A percentile compares a stretch with the other conserved stretches of the same genome.
These are phyloP conservation scores for Pecten maximus DNA, from an alignment of 2,888 invertebrate genomes.

Conservation along the genomic window DNA sequence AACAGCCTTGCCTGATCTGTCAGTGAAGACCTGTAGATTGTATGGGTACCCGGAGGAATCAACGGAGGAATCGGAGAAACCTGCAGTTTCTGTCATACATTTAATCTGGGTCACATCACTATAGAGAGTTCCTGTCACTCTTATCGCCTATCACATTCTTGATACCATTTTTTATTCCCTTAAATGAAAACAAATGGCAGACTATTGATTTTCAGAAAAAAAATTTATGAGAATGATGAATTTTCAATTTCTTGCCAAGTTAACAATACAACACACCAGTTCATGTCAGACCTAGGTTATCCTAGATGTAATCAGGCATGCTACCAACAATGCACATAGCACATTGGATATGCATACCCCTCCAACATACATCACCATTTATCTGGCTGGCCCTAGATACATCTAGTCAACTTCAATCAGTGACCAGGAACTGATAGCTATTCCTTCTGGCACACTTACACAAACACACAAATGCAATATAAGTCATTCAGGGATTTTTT, in stretches of 20 bases:
- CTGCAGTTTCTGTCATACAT: not conserved
- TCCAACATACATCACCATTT: not conserved
- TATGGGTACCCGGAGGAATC: not conserved
- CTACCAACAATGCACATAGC: not conserved
- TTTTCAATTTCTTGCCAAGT: not conserved
- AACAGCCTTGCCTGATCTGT: not conserved
- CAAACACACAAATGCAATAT: not conserved
- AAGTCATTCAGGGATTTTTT: not conserved
- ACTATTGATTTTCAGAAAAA: constrained; percentile 12
- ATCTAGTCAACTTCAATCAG: not conserved
- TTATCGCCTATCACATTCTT: not conserved
- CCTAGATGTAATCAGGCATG: not conserved
- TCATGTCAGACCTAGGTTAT: not conserved
- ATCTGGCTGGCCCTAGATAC: not conserved
- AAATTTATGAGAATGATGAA: not conserved
- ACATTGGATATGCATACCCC: not conserved
- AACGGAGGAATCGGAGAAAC: not conserved
- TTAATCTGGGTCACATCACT: not conserved
- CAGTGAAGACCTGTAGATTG: not conserved
- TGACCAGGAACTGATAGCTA: not conserved
- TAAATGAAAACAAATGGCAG: not conserved
- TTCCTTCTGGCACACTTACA: not conserved
- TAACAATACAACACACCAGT: not conserved
- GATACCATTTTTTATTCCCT: not conserved
- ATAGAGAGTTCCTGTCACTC: constrained; percentile 27